phyloP scores from a whole-genome alignment of 1,140 invertebrate species.

The Zaprionus tsacasi region DNA sequence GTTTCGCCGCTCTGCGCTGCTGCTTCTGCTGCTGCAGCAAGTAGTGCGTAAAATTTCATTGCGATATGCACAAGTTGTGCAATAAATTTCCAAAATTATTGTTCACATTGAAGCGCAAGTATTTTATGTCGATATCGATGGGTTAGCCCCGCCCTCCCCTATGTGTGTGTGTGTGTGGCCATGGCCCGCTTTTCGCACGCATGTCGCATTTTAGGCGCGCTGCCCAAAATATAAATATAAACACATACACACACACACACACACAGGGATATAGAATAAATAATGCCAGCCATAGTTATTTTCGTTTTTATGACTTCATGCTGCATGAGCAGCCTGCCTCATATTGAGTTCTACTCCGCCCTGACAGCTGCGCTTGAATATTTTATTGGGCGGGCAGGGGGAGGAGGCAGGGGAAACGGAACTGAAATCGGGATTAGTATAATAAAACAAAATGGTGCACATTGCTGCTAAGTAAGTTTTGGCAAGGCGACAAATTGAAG shows the following conservation, averaged over 20 bases:
- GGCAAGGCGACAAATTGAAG: neutral
- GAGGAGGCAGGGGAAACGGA: neutral
- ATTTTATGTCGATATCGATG: slow-evolving; percentile 50
- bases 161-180: slow-evolving; percentile 36
- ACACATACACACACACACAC: slow-evolving; percentile 9
- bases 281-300: slow-evolving; percentile 27
- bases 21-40: slow-evolving; percentile 57
- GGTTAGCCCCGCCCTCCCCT: slow-evolving; percentile 1
- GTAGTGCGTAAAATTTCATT: slow-evolving; percentile 82
- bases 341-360: slow-evolving; percentile 37
- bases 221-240: slow-evolving; percentile 55
- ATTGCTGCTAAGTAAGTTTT: neutral
- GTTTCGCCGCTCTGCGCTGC: neutral
- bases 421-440: neutral
- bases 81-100: slow-evolving; percentile 78
- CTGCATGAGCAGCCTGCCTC: slow-evolving; percentile 23
- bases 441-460: slow-evolving; percentile 4
- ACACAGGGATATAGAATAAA: slow-evolving; percentile 14
- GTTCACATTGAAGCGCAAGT: slow-evolving; percentile 68
- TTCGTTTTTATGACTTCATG: slow-evolving; percentile 63
- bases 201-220: slow-evolving; percentile 52
- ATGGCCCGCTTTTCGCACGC: slow-evolving; percentile 52
- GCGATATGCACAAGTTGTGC: slow-evolving; percentile 75
- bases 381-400: slow-evolving; percentile 18
- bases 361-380: slow-evolving; percentile 46